A percentile compares a stretch with the other conserved stretches of the same genome.
Evolutionary conservation across 2,888 invertebrate species (phyloP).

Genomic region (Drosophila kambysellisi): DNA sequence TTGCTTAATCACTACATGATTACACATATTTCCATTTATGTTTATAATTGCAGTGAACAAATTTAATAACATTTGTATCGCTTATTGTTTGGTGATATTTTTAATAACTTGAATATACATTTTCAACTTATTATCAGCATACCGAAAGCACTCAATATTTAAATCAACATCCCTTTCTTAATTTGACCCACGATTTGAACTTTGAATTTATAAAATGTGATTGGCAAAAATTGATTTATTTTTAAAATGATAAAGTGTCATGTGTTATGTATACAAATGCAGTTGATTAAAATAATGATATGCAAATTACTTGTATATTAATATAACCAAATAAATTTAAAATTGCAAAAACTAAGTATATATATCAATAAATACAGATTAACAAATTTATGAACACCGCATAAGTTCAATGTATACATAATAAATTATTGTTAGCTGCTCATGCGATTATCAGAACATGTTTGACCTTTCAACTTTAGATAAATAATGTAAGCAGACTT

Average conservation of each 20-base stretch:
- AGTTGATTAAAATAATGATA: constrained; percentile 6
- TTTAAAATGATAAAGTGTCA: not conserved
- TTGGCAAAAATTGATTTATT: not conserved
- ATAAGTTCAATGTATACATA: not conserved
- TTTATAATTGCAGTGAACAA: not conserved
- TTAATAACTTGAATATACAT: not conserved
- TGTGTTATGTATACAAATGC: not conserved
- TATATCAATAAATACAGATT: constrained; percentile 9
- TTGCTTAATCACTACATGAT: too few relatives aligned
- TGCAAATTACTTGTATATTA: constrained; percentile 15
- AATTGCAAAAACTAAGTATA: not conserved
- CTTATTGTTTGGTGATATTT: not conserved
- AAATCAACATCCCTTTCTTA: not conserved
- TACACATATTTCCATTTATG: not conserved
- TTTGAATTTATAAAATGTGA: constrained; percentile 7
- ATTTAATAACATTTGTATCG: not conserved
- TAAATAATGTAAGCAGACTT: not conserved
- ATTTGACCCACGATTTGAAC: constrained; percentile 26
- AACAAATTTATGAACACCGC: constrained; percentile 16
- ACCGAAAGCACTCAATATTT: not conserved
- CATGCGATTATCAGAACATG: constrained; percentile 5
- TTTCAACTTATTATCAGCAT: not conserved
- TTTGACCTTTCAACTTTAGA: constrained; percentile 2
- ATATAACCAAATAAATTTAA: not conserved
- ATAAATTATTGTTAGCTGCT: constrained; percentile 11